Evolutionary conservation across 2,113 vertebrate genomes (phyloP).

Genomic region (Egretta garzetta): DNA sequence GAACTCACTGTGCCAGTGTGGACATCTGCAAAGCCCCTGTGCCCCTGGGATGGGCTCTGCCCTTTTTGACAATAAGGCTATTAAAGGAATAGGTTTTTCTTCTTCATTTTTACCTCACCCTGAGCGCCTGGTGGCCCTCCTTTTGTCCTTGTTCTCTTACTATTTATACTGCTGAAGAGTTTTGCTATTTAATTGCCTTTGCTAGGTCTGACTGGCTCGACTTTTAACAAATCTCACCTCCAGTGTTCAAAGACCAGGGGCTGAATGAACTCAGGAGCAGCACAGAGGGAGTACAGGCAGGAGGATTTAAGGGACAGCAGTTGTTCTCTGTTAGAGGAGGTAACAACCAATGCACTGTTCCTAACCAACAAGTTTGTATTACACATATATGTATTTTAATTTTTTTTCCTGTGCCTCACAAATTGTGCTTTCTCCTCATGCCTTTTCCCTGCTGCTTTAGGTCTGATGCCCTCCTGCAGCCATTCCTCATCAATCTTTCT

Average conservation of each 20-base stretch:
- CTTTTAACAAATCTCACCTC: not conserved
- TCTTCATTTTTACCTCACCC: constrained; percentile 1
- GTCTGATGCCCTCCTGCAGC: not conserved
- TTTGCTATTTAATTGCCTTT: constrained; percentile 44
- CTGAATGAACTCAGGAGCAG: not conserved
- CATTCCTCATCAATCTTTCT: not conserved
- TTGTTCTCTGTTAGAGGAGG: not conserved
- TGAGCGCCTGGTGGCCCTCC: not conserved
- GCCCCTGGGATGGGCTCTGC: constrained; percentile 28
- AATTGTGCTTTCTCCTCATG: not conserved
- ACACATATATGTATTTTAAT: not conserved
- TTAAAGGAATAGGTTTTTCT: constrained; percentile 29
- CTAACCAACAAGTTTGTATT: not conserved
- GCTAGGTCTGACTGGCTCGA: not conserved
- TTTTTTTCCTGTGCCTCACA: not conserved
- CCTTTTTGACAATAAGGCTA: not conserved
- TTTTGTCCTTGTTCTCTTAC: constrained; percentile 52
- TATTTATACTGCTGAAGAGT: constrained; percentile 41
- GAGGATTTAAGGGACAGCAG: not conserved
- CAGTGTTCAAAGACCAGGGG: not conserved
- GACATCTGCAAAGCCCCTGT: not conserved
- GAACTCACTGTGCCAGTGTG: not conserved
- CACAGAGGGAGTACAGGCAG: not conserved
- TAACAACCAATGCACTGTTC: not conserved
- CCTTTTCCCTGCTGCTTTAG: not conserved